Conservation (phyloP, 2,888 invertebrate species). For the Torymus auratus region DNA sequence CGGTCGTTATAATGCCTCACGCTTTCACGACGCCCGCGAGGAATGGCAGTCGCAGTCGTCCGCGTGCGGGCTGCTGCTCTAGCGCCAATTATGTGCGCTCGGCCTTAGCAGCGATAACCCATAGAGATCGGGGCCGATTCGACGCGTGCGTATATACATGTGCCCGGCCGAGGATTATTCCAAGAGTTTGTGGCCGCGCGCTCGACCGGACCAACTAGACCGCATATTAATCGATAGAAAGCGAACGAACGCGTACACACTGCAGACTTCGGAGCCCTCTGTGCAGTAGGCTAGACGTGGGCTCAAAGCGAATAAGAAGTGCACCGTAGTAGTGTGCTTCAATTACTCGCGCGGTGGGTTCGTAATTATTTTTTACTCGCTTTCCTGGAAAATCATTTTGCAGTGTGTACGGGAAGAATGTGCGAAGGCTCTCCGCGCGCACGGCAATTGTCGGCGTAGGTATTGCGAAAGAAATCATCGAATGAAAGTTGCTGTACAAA, state of each 20-base stretch:
- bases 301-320: too few relatives aligned
- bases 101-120: slow-evolving; percentile 28
- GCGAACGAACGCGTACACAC: slow-evolving; percentile 46
- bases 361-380: slow-evolving; percentile 16
- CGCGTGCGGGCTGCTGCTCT: slow-evolving; percentile 35
- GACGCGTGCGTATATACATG: not conserved
- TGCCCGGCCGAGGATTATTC: too few relatives aligned
- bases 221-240: slow-evolving; percentile 70
- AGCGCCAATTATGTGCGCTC: slow-evolving; percentile 63
- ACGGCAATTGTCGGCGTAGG: too few relatives aligned
- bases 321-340: too few relatives aligned
- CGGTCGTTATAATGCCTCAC: slow-evolving; percentile 2
- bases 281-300: too few relatives aligned
- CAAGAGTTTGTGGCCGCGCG: too few relatives aligned
- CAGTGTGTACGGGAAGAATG: not conserved
- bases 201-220: slow-evolving; percentile 53
- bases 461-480: too few relatives aligned
- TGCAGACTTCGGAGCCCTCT: too few relatives aligned
- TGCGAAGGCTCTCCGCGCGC: not conserved
- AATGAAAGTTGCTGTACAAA: too few relatives aligned
- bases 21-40: slow-evolving; percentile 28
- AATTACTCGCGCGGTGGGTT: not conserved
- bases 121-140: slow-evolving; percentile 16
- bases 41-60: not conserved
- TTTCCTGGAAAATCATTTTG: slow-evolving; percentile 21